Evolutionary conservation across 2,797 vertebrate species (phyloP), one percentile per base, ranked within the genome.

Genomic region (Hybognathus amarus): DNA sequence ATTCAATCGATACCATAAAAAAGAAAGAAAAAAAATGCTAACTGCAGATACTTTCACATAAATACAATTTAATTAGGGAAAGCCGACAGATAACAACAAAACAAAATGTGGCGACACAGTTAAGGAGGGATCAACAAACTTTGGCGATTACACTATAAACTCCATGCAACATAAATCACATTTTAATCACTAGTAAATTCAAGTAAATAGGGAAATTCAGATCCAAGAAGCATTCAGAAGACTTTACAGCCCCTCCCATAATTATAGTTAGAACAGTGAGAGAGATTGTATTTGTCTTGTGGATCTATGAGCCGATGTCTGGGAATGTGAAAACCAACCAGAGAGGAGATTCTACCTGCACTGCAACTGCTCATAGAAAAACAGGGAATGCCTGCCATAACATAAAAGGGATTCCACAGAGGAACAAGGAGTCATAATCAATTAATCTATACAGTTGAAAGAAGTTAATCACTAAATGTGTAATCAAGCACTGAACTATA

Each of bases 291-390:
- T 73, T 73, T 78, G 79, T 85, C 86, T 87, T 80, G 68, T 74
- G 56, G 64, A 77, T 3, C 88, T 90, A 91, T 95, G 94, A 95
- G 91, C 95, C 88, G 90, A 83, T 0, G 92, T 94, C 94, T 94
- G 91, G 93, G 95, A 95, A 96, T 95, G 94, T 90, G 87, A 79
- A n/a, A 30, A 80, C 54, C 63, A 79, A 79, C 89, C 54, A 45
- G 54, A 90, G 87, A 50, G 79, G 61, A 86, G 85, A 27, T 40
- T 71, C 84, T 93, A 95, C 92, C 92, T 94, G 91, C 90, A 88
- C 67, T 89, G 52, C 88, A 88, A 75, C 67, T 83, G 75, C 86
- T 92, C 91, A 91, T 86, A 90, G 92, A 90, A 93, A 94, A 36
- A 59, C 82, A 68, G 10, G 73, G 40, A 50, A 77, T 52, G 59